phyloP scores from a whole-genome alignment of 2,113 vertebrate species.

The Rhombomys opimus region DNA sequence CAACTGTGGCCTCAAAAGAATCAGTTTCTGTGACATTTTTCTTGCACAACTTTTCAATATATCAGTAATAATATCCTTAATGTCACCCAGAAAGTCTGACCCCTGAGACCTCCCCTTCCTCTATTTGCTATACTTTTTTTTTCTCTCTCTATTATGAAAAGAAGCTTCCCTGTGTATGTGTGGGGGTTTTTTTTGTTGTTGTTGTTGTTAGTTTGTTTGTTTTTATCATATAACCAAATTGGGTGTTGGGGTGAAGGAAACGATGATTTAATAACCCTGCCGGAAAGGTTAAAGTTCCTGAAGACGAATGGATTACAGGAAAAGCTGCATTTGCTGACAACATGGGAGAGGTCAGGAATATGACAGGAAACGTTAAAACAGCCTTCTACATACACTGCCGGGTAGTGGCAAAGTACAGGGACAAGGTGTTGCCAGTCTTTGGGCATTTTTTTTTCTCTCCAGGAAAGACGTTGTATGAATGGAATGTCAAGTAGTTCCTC shows the following conservation, averaged over 20 bases:
- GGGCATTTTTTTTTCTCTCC: constrained; percentile 22
- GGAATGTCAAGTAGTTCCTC: constrained; percentile 27
- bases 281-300: constrained; percentile 77
- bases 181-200: too few species aligned
- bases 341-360: constrained; percentile 61
- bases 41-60: background rate
- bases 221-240: constrained; percentile 70
- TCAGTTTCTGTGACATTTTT: constrained; percentile 11
- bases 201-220: background rate
- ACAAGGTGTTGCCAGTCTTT: background rate
- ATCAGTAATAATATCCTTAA: background rate
- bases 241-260: constrained; percentile 58
- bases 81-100: constrained; percentile 45
- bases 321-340: constrained; percentile 69
- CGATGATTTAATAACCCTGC: constrained; percentile 78
- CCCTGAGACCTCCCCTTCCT: background rate
- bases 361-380: constrained; percentile 78
- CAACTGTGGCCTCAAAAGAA: background rate
- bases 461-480: constrained; percentile 1
- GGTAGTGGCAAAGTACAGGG: constrained; percentile 30
- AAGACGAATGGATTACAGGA: constrained; percentile 82
- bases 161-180: constrained; percentile 4
- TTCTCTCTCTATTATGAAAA: constrained; percentile 55
- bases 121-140: background rate
- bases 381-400: constrained; percentile 72